A percentile compares a stretch with the other conserved stretches of the same genome.
Conservation (phyloP, 2,113 vertebrate genomes). For the Taurulus bubalis region DNA sequence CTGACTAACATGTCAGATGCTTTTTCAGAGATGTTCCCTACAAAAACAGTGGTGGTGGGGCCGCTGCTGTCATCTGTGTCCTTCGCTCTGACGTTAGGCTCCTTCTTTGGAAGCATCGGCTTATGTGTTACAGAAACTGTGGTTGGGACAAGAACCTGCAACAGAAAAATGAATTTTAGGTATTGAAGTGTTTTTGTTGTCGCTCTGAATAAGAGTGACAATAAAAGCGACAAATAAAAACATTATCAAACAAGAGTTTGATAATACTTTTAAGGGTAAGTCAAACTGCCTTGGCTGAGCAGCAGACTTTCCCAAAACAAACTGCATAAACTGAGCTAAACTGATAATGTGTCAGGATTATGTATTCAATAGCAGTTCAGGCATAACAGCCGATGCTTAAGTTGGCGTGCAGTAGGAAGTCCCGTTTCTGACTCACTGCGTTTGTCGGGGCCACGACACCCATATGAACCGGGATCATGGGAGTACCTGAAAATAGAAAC, state of each 20-base stretch:
- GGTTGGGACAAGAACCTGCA: conserved; percentile 90
- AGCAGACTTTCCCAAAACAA: neutral
- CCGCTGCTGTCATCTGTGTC: conserved; percentile 90
- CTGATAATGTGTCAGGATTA: neutral
- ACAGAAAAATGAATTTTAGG: conserved; percentile 5
- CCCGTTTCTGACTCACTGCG: conserved; percentile 81
- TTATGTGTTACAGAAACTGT: conserved; percentile 92
- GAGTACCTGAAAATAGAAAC: conserved; percentile 86
- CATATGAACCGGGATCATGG: conserved; percentile 99
- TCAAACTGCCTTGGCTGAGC: neutral
- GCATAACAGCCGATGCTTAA: neutral
- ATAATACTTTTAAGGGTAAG: neutral
- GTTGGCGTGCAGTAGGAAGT: neutral
- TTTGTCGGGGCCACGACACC: conserved; percentile 94
- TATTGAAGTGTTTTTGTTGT: neutral
- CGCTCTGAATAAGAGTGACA: neutral
- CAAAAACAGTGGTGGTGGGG: conserved; percentile 98
- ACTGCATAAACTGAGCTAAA: neutral
- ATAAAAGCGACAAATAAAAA: neutral
- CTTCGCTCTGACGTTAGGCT: conserved; percentile 86
- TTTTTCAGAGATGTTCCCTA: conserved; percentile 99
- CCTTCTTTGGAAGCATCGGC: conserved; percentile 89
- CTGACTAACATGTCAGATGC: conserved; percentile 98
- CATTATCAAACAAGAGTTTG: neutral
- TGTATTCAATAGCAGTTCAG: neutral